Conservation (phyloP, 2,797 vertebrate species). For the Craterocephalus amniculus region DNA sequence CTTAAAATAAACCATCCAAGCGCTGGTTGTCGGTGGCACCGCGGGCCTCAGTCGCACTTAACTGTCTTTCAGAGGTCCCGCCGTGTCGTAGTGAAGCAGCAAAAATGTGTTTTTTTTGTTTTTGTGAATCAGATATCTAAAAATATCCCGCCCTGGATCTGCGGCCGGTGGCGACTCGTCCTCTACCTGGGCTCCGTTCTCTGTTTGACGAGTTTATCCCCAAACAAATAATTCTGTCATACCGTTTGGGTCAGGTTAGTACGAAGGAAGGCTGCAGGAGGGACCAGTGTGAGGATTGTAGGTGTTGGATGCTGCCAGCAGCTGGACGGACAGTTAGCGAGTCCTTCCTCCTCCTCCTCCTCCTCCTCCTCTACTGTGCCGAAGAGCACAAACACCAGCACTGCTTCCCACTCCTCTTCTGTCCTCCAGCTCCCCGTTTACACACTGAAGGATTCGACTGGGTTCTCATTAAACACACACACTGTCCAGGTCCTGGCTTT, state of each 20-base stretch:
- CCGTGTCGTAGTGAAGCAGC: conserved; percentile 14
- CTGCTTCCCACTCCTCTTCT: conserved; percentile 62
- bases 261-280: conserved; percentile 13
- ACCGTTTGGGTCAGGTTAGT: no score
- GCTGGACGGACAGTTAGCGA: conserved; percentile 50
- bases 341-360: conserved; percentile 3
- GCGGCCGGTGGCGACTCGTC: conserved; percentile 41
- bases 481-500: conserved; percentile 10
- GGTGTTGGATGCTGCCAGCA: conserved; percentile 54
- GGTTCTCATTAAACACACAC: conserved; percentile 26
- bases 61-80: conserved; percentile 23
- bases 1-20: conserved; percentile 8
- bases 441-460: conserved; percentile 34
- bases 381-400: conserved; percentile 71
- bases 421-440: conserved; percentile 63
- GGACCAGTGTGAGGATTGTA: conserved; percentile 18
- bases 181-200: conserved; percentile 41
- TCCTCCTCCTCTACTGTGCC: conserved; percentile 31
- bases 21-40: conserved; percentile 17
- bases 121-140: conserved; percentile 36
- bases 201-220: background rate
- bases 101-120: conserved; percentile 8
- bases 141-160: conserved; percentile 43
- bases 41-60: conserved; percentile 24
- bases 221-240: background rate